Evolutionary conservation across 92 coral and sea anemone genomes (phyloP).

Genomic region (Heteractis magnifica): DNA sequence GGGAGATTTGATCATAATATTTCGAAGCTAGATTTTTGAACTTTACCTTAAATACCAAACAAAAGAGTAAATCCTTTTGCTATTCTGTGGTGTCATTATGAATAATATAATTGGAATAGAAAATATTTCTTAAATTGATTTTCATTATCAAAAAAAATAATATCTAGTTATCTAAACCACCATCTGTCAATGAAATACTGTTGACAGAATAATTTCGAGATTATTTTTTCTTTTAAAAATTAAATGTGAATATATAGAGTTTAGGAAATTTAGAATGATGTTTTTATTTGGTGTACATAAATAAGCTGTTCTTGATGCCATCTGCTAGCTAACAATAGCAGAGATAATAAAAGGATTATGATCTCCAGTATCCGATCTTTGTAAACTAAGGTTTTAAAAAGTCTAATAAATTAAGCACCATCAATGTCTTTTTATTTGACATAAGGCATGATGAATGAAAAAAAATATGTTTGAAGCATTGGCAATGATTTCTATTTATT

Average conservation of each 20-base stretch:
- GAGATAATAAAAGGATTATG: constrained; percentile 27
- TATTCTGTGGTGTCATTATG: background rate
- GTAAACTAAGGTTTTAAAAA: constrained; percentile 10
- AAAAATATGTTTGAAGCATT: background rate
- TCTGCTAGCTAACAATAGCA: constrained; percentile 28
- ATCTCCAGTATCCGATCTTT: constrained; percentile 15
- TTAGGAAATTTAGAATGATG: background rate
- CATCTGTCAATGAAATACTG: constrained; percentile 27
- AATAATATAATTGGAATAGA: constrained; percentile 1
- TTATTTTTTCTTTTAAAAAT: constrained; percentile 1
- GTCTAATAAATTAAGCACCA: background rate
- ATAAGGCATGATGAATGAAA: background rate
- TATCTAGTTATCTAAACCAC: constrained; percentile 5
- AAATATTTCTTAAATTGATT: background rate
- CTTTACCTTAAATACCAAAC: background rate
- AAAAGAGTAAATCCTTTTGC: constrained; percentile 7
- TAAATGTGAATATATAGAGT: constrained; percentile 1
- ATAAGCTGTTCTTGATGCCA: constrained; percentile 28
- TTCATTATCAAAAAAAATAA: background rate
- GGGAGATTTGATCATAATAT: constrained; percentile 12
- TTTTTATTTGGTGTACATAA: constrained; percentile 19
- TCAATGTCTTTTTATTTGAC: background rate
- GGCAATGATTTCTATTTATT: constrained; percentile 3
- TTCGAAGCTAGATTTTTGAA: background rate
- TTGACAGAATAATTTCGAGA: constrained; percentile 1